Evolutionary conservation across 2,888 invertebrate species (phyloP), one percentile per base, ranked within the genome.

Genomic region (Brenthis hecate): DNA sequence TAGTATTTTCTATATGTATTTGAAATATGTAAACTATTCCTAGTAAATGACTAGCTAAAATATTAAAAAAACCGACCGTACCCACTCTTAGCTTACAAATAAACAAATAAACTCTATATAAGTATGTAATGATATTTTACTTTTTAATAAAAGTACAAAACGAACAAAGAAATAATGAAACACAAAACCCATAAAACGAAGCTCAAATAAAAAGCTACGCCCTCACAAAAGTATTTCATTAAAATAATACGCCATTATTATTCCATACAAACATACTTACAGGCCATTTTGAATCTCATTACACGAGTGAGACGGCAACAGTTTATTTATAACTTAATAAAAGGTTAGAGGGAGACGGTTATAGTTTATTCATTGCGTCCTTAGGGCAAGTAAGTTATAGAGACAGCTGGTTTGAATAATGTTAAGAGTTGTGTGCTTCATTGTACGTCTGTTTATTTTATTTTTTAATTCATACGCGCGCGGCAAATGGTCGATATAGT

Each of bases 231-330:
- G 81, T 80, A 82, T 81, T 83, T 84, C 83, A 85, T 87, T 88
- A 85, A 85, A 80, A 82, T 82, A 86, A 83, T 85, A 85, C 86
- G 77, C 78, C 75, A 76, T 73, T 72, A 72, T 71, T 72, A 68
- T 82, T 79, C 80, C 80, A 81, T 82, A 83, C 80, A 83, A 76
- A 83, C 76, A 80, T 76, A 76, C 83, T 82, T 82, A 86, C 87
- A 88, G 85, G 86, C 85, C 86, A 88, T 89, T 88, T 87, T 86
- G 82, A 86, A 86, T 87, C 77, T 85, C 81, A 84, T 86, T 82
- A 79, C 74, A 77, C 56, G 81, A 85, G 74, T 61, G 82, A 75
- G 85, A 85, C 65, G 73, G 75, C 73, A 69, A 77, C 76, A 84
- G 60, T 67, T 69, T 79, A 65, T 66, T 71, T 55, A 54, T 51